Conservation (phyloP, 2,113 vertebrate genomes). For the Chauna torquata region DNA sequence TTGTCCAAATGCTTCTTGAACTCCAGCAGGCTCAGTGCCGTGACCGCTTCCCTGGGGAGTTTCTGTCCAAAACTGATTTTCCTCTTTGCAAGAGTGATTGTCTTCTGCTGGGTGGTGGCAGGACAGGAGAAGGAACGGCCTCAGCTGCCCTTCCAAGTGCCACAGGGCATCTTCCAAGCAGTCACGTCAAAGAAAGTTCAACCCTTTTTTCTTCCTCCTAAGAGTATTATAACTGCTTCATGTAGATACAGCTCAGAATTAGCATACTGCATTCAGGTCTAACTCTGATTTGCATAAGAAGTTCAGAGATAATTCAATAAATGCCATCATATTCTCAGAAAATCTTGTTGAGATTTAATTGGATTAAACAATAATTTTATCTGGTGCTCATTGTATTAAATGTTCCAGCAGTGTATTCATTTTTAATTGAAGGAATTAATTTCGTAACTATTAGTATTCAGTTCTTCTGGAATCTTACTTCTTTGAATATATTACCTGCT, state of each 20-base stretch:
- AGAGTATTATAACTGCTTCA: not conserved
- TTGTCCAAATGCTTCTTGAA: not conserved
- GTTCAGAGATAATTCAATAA: slow-evolving; percentile 61
- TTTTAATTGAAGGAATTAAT: slow-evolving; percentile 68
- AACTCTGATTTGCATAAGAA: slow-evolving; percentile 24
- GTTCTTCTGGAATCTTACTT: not conserved
- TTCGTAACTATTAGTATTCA: slow-evolving; percentile 22
- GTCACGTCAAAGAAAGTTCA: not conserved
- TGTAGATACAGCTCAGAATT: not conserved
- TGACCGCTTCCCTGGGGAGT: not conserved
- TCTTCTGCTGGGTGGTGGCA: not conserved
- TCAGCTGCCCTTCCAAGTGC: not conserved
- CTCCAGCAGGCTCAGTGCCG: not conserved
- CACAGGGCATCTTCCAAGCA: fast-evolving
- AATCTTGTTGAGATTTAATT: slow-evolving; percentile 67
- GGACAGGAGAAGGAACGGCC: not conserved
- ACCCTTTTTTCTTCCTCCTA: not conserved
- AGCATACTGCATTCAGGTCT: not conserved
- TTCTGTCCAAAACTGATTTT: not conserved
- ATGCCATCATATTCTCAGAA: slow-evolving; percentile 3
- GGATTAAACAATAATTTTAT: slow-evolving; percentile 57
- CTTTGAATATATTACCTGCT: not conserved
- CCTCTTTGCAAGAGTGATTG: not conserved
- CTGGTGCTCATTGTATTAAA: slow-evolving; percentile 32
- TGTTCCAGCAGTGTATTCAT: slow-evolving; percentile 14